phyloP scores from a whole-genome alignment of 2,797 vertebrate species.

The Iguana delicatissima region DNA sequence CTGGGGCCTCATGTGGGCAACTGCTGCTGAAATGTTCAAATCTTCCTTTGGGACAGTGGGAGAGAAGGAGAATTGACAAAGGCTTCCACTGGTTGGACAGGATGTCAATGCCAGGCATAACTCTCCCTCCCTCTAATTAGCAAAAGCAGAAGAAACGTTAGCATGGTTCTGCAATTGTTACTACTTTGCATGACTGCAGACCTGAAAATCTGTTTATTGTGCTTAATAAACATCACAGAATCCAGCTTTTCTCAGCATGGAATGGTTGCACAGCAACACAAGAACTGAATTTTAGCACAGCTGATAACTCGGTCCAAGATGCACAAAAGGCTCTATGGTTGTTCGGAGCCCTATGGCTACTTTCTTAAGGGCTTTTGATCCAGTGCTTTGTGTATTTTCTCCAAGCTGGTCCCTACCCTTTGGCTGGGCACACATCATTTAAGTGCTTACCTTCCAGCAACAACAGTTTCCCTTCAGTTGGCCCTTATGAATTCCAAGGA shows the following conservation, averaged over 20 bases:
- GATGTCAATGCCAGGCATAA: neutral
- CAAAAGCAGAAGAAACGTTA: neutral
- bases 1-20: neutral
- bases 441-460: neutral
- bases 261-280: neutral
- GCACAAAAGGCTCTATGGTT: neutral
- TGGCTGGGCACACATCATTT: too few species aligned
- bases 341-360: too few species aligned
- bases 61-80: neutral
- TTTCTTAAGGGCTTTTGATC: neutral
- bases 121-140: too few species aligned
- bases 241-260: neutral
- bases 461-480: neutral
- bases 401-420: neutral
- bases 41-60: fast-evolving
- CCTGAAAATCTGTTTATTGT: neutral
- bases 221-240: neutral
- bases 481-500: constrained; percentile 8
- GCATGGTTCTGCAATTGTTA: neutral
- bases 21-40: neutral
- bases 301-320: neutral
- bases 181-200: neutral
- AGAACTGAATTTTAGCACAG: neutral
- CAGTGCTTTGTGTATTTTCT: neutral
- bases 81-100: neutral